Base-by-base conservation (phyloP, 2,113 vertebrate genomes). In the Ciconia stormi region DNA sequence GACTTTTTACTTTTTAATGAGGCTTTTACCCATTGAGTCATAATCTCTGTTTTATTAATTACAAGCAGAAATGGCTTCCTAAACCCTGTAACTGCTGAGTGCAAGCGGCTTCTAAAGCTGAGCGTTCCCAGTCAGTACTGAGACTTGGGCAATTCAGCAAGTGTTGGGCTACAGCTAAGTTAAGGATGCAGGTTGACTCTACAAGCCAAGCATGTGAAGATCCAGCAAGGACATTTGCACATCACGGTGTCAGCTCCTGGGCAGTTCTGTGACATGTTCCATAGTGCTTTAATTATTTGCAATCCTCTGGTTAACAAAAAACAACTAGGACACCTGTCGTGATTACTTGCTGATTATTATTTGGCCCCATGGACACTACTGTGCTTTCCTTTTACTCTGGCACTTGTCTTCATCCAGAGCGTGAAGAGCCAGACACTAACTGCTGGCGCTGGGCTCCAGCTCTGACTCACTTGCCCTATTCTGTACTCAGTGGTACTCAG, bases 1-100 rank as follows among this genome's bases (percentile, higher is more conserved):
- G 87, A 91, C 97, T 93, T 96, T 70, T 95, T 93, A 66, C 47
- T 82, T 94, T 97, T 97, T 97, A 97, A 97, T 96, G 84, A 96
- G 97, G 71, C 47, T 96, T 96, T 97, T 92, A 95, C 42, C 62
- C 70, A 82, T 81, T 82, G 76, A 93, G 55, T 91, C 81, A 66
- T 85, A 90, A 86, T 96, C 86, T 90, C 55, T 5, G 6, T 95
- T 94, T 95, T 93, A 95, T 96, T 95, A 97, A 96, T 97, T 97
- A 89, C 92, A 87, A 94, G 90, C 42, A 96, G 66, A 90, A 94
- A 82, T 67, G n/a, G 44, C 61, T 90, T 95, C 71, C 62, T 62
- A 84, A 83, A 80, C 36, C 56, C 71, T 72, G 23, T 36, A 85
- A 47, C 25, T 65, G 40, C 36, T 91, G 70, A 65, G 22, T 32